Base-by-base conservation (phyloP, 2,113 vertebrate genomes). In the Cephalopterus ornatus region DNA sequence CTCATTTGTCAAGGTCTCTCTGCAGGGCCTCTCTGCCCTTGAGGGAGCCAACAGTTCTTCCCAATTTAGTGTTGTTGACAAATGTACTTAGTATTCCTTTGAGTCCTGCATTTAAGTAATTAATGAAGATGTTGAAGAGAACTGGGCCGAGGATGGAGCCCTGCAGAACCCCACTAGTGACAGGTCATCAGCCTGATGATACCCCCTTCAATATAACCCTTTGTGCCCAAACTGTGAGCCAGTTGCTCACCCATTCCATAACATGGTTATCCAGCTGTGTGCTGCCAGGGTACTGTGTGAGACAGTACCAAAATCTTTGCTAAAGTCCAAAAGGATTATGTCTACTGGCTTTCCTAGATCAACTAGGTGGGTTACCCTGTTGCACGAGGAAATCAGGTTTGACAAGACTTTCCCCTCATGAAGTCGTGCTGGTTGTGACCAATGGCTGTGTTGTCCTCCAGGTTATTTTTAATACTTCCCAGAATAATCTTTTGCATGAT, bases 161-260 rank as follows among this genome's bases (percentile, higher is more conserved):
- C 50, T 52, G 50, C 50, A 52, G 50, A 52, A 52, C 50, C 26
- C 50, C 50, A 14, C 24, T 2, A 20, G 47, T 4, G 13, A 17
- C 19, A 55, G 19, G 53, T 22, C 5, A 6, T 41, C 53, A 58
- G 65, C 15, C 39, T 30, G 41, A 18, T 21, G 85, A 35, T 14
- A 44, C 41, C 30, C 24, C 35, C 41, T 50, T 5, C 30, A 8
- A 13, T 41, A 8, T 9, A 24, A 24, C 28, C 70, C 85, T 24
- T n/a, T 35, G 26, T 59, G 32, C 27, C 44, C 44, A 19, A 30
- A 0, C 0, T 2, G 4, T 20, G 12, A 66, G 37, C 5, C 56
- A 58, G 56, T 24, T 59, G 56, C 22, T 59, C 56, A 59, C n/a
- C 22, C 56, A 58, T 16, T 23, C 35, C n/a, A 59, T 6, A 35